Evolutionary conservation across 2,113 vertebrate genomes (phyloP).

Genomic region (Eidolon helvum): DNA sequence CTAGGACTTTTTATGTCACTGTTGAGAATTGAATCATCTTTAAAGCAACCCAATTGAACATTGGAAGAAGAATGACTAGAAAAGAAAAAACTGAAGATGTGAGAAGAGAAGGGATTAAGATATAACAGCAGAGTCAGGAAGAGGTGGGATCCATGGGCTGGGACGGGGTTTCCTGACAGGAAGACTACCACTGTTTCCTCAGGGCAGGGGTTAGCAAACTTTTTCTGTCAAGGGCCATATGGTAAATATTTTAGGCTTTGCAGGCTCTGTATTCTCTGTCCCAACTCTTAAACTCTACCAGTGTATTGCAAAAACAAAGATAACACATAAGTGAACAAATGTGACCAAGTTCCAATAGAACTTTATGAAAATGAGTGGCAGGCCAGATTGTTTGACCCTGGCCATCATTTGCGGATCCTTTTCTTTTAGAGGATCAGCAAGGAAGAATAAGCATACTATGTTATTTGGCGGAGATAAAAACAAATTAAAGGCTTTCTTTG

Average conservation of each 20-base stretch:
- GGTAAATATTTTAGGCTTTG: background rate
- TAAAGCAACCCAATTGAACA: background rate
- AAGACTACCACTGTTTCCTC: background rate
- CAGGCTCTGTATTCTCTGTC: background rate
- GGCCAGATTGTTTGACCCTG: background rate
- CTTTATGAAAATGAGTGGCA: background rate
- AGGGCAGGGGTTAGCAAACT: background rate
- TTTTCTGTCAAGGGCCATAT: background rate
- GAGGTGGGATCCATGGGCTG: too few relatives aligned
- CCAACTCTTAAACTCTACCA: background rate
- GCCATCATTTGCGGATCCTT: background rate
- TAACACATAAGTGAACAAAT: background rate
- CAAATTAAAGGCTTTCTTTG: background rate
- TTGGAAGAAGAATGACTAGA: background rate
- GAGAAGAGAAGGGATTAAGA: background rate
- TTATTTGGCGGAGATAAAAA: background rate
- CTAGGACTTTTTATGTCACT: background rate
- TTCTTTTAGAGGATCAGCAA: background rate
- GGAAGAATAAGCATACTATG: background rate
- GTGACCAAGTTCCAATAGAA: background rate
- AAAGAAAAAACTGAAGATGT: background rate
- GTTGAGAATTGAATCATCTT: background rate
- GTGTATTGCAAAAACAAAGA: background rate
- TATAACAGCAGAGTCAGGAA: fast-evolving
- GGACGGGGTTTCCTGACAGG: background rate